These are phyloP conservation scores for Helostoma temminkii DNA, from an alignment of 2,797 vertebrate genomes.

Conservation along the genomic window DNA sequence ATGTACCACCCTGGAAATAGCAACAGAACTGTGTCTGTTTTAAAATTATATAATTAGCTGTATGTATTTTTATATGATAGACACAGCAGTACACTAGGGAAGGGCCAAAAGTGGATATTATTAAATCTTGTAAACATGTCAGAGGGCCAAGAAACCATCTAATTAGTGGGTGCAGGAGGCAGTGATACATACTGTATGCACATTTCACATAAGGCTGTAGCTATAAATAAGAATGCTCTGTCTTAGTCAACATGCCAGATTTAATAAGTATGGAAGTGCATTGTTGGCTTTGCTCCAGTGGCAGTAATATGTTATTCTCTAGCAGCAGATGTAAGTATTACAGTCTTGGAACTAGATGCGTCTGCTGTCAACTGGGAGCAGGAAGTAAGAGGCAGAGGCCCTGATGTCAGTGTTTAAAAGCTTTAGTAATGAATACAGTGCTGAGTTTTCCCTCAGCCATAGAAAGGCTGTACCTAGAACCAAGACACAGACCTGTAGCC, in stretches of 20 bases:
- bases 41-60: background rate
- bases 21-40: background rate
- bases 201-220: conserved; percentile 32
- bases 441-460: background rate
- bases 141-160: conserved; percentile 26
- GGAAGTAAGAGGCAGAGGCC: background rate
- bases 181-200: conserved; percentile 23
- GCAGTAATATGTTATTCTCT: conserved; percentile 36
- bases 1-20: background rate
- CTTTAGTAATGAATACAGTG: conserved; percentile 6
- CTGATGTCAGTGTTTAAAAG: conserved; percentile 9
- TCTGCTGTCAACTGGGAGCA: conserved; percentile 16
- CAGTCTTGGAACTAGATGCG: conserved; percentile 22
- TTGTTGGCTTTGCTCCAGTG: conserved; percentile 52
- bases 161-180: conserved; percentile 37
- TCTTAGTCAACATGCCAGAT: conserved; percentile 44
- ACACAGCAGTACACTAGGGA: background rate
- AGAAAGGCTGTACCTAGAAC: background rate
- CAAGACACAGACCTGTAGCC: background rate
- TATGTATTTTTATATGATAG: background rate
- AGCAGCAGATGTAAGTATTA: conserved; percentile 49
- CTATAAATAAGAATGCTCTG: conserved; percentile 60
- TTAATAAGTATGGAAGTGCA: conserved; percentile 53
- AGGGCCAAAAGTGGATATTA: conserved; percentile 7
- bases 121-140: conserved; percentile 38